These are phyloP conservation scores for Marmota monax DNA, from an alignment of 2,113 vertebrate genomes.

Conservation along the genomic window DNA sequence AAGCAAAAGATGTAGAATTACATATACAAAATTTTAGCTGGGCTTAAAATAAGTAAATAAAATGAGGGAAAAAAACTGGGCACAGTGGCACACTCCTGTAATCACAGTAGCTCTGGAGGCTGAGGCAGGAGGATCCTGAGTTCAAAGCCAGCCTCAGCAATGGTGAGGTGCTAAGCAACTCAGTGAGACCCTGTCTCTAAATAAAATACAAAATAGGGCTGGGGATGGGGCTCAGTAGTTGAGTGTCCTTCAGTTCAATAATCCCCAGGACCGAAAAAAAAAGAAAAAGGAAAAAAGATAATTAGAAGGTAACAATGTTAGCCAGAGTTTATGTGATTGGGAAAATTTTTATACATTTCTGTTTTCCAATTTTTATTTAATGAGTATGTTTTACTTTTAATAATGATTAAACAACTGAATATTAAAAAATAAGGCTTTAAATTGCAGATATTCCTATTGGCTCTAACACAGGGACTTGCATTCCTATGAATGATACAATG, in stretches of 20 bases:
- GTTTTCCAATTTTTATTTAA: slow-evolving; percentile 64
- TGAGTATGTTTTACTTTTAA: slow-evolving; percentile 22
- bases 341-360: slow-evolving; percentile 40
- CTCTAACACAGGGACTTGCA: background rate
- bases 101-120: no score
- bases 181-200: no score
- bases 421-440: slow-evolving; percentile 36
- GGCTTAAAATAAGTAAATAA: slow-evolving; percentile 41
- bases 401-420: slow-evolving; percentile 34
- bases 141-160: no score
- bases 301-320: background rate
- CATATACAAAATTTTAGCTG: background rate
- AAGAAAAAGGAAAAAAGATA: background rate
- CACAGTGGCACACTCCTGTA: no score
- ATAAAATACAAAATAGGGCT: no score
- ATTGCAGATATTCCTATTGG: background rate
- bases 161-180: fast-evolving
- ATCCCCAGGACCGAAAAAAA: no score
- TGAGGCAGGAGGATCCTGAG: no score
- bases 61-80: background rate
- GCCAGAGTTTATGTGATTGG: background rate
- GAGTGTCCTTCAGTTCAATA: no score
- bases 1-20: background rate
- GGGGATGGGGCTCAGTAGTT: no score
- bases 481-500: background rate